A percentile compares a stretch with the other conserved stretches of the same genome.
Evolutionary conservation across 2,888 invertebrate species (phyloP).

Genomic region (Eledona agricola): DNA sequence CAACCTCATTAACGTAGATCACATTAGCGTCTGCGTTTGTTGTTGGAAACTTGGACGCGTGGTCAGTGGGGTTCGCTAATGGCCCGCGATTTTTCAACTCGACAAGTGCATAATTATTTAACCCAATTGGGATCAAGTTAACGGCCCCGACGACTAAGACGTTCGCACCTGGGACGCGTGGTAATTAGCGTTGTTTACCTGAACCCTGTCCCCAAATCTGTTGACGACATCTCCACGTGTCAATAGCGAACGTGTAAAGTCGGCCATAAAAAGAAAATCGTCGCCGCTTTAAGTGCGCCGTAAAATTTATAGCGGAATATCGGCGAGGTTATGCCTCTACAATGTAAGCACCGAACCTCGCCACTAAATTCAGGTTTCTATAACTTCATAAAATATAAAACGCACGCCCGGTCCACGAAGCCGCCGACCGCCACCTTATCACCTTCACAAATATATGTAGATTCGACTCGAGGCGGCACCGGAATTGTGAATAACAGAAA

Average conservation of each 20-base stretch:
- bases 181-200: constrained; percentile 44
- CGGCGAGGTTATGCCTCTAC: constrained; percentile 43
- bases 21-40: constrained; percentile 57
- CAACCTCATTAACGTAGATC: constrained; percentile 54
- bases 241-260: constrained; percentile 51
- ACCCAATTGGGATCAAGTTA: constrained; percentile 56
- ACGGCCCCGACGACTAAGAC: constrained; percentile 56
- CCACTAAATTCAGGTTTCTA: constrained; percentile 34
- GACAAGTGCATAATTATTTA: too few species aligned
- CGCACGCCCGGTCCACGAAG: constrained; percentile 46
- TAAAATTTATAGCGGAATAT: constrained; percentile 54
- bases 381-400: constrained; percentile 55
- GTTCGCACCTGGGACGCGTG: constrained; percentile 54
- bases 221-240: constrained; percentile 48
- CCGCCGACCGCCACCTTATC: constrained; percentile 45
- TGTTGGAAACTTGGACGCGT: constrained; percentile 54
- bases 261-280: constrained; percentile 49
- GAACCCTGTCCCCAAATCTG: constrained; percentile 45
- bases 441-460: constrained; percentile 61
- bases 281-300: constrained; percentile 52
- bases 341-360: constrained; percentile 41
- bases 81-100: too few species aligned
- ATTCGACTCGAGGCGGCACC: constrained; percentile 54
- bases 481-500: constrained; percentile 60
- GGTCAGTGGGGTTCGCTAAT: constrained; percentile 46